phyloP scores from a whole-genome alignment of 1,140 invertebrate genomes.

The Drosophila insularis region DNA sequence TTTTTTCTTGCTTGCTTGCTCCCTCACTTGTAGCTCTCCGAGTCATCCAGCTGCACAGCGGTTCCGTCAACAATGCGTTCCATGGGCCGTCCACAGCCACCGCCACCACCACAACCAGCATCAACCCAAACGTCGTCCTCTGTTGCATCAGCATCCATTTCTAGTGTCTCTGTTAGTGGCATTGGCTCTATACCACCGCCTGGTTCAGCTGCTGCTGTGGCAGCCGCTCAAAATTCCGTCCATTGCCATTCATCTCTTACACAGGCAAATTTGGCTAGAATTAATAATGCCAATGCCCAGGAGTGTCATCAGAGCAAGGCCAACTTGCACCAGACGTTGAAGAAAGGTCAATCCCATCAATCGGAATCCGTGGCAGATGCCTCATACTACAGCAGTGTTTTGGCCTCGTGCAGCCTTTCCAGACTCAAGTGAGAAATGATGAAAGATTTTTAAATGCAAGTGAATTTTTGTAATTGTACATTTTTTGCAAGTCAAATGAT shows the following conservation, averaged over 20 bases:
- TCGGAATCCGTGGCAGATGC: conserved; percentile 76
- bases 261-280: conserved; percentile 70
- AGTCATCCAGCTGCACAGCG: conserved; percentile 51
- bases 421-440: conserved; percentile 7
- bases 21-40: conserved; percentile 71
- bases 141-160: neutral
- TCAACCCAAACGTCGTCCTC: neutral
- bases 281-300: conserved; percentile 79
- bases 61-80: conserved; percentile 27
- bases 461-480: conserved; percentile 33
- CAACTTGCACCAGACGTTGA: conserved; percentile 68
- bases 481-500: conserved; percentile 35
- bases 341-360: conserved; percentile 67
- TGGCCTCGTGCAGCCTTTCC: conserved; percentile 53
- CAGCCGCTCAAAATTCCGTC: conserved; percentile 30
- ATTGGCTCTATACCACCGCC: conserved; percentile 75
- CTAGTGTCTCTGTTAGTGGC: conserved; percentile 19
- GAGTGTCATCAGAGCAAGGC: conserved; percentile 80
- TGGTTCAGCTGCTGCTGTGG: conserved; percentile 47
- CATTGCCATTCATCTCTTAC: conserved; percentile 74
- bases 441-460: conserved; percentile 35
- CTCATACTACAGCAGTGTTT: conserved; percentile 77
- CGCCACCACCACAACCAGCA: conserved; percentile 5
- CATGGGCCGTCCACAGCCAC: conserved; percentile 35
- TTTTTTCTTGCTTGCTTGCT: conserved; percentile 41